Conservation (phyloP, 2,113 vertebrate species). For the Formicarius rufipectus region DNA sequence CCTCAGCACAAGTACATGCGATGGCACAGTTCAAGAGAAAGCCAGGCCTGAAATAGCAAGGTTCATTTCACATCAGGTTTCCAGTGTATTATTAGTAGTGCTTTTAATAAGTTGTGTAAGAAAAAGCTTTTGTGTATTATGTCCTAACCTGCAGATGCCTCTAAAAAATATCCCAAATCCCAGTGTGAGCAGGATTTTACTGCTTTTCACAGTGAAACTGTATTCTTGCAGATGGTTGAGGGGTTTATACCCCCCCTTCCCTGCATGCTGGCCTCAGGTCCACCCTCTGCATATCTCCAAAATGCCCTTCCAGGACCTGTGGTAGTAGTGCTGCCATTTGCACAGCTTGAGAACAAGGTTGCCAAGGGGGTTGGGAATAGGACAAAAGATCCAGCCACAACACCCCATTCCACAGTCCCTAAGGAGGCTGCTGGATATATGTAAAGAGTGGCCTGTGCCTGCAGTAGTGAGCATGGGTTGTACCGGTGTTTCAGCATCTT, state of each 20-base stretch:
- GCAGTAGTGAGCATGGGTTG: neutral
- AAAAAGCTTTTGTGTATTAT: constrained; percentile 35
- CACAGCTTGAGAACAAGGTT: neutral
- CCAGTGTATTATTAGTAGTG: neutral
- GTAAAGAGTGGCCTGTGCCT: neutral
- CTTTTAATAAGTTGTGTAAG: constrained; percentile 43
- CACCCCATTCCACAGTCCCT: neutral
- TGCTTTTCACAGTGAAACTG: neutral
- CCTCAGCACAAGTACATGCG: neutral
- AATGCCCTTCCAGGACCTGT: neutral
- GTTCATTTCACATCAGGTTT: constrained; percentile 24
- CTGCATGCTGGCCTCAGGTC: neutral
- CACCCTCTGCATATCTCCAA: neutral
- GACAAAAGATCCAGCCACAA: neutral
- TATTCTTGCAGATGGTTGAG: neutral
- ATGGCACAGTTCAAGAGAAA: constrained; percentile 8
- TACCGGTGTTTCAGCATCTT: neutral
- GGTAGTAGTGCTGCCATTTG: neutral
- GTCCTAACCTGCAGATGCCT: neutral
- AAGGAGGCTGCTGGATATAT: neutral
- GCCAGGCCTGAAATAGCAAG: constrained; percentile 29
- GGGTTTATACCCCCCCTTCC: neutral
- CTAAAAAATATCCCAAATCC: neutral
- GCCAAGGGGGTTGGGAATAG: neutral
- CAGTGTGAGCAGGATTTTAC: neutral